Conservation (phyloP, 2,113 vertebrate species). For the Gallinago media region DNA sequence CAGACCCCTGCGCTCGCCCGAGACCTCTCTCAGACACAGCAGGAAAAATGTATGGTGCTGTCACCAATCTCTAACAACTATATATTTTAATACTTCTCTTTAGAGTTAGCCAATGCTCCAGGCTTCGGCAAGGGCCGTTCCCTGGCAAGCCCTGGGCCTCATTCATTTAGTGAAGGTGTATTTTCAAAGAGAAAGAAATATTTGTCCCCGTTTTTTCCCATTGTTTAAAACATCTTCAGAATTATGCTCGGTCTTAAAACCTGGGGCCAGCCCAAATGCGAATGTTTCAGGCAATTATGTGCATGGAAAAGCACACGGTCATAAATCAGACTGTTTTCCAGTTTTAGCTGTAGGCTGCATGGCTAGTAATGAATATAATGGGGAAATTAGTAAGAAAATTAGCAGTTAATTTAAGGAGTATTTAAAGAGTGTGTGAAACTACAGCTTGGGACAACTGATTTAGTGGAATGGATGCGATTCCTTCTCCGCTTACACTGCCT, state of each 20-base stretch:
- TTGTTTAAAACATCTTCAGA: constrained; percentile 20
- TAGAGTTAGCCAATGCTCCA: not conserved
- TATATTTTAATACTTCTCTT: constrained; percentile 14
- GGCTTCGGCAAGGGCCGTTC: not conserved
- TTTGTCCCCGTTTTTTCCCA: constrained; percentile 24
- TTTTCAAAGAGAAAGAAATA: not conserved
- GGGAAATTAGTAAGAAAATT: constrained; percentile 65
- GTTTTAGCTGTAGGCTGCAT: constrained; percentile 20
- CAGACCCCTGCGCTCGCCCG: not conserved
- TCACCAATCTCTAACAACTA: not conserved
- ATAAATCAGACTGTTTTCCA: constrained; percentile 55
- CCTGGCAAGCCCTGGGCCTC: not conserved
- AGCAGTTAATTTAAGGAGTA: constrained; percentile 53
- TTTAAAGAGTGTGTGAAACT: constrained; percentile 52
- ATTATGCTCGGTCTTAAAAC: constrained; percentile 31
- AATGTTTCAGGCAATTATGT: constrained; percentile 64
- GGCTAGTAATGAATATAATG: constrained; percentile 43
- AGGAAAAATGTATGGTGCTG: constrained; percentile 15
- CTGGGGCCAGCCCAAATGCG: constrained; percentile 3
- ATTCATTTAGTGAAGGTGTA: not conserved
- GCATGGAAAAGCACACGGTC: constrained; percentile 39
- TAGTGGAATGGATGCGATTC: not conserved
- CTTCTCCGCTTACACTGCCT: not conserved
- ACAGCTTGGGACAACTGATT: constrained; percentile 25
- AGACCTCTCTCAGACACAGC: constrained; percentile 14